phyloP scores from a whole-genome alignment of 1,140 invertebrate genomes.

The Chymomyza costata region DNA sequence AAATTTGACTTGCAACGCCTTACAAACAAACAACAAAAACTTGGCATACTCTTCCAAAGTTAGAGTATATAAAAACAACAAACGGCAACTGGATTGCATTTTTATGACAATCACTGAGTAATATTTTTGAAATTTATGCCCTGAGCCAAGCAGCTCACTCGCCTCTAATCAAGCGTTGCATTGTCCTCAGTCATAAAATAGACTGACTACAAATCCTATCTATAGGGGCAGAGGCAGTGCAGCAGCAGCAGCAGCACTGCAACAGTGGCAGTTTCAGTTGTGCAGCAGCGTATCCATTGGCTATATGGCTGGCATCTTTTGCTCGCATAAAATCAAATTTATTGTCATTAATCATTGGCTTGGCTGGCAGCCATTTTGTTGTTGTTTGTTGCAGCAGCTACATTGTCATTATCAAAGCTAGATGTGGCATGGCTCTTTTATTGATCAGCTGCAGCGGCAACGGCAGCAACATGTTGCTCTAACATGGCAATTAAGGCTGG shows the following conservation, averaged over 20 bases:
- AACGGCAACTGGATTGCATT: conserved; percentile 59
- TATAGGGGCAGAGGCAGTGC: too few species aligned
- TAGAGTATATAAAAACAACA: too few species aligned
- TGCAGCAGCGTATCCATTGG: conserved; percentile 46
- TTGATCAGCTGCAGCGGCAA: too few species aligned
- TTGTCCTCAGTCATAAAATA: too few species aligned
- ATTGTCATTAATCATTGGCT: conserved; percentile 70
- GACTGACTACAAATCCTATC: too few species aligned
- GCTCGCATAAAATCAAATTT: conserved; percentile 53
- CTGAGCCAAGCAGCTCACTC: conserved; percentile 13
- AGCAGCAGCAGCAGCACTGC: too few species aligned
- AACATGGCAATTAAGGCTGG: conserved; percentile 69
- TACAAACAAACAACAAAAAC: too few species aligned
- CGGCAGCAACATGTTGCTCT: conserved; percentile 69
- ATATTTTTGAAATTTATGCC: conserved; percentile 62
- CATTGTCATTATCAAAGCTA: conserved; percentile 56
- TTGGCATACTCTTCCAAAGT: too few species aligned
- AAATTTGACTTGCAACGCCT: too few species aligned
- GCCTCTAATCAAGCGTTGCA: neutral
- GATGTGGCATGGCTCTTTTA: conserved; percentile 41
- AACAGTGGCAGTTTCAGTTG: conserved; percentile 21
- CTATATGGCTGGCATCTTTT: conserved; percentile 20
- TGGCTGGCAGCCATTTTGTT: neutral
- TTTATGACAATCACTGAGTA: conserved; percentile 57
- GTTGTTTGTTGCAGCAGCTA: conserved; percentile 20